Base-by-base conservation (phyloP, 2,888 invertebrate genomes). In the Myopa testacea region DNA sequence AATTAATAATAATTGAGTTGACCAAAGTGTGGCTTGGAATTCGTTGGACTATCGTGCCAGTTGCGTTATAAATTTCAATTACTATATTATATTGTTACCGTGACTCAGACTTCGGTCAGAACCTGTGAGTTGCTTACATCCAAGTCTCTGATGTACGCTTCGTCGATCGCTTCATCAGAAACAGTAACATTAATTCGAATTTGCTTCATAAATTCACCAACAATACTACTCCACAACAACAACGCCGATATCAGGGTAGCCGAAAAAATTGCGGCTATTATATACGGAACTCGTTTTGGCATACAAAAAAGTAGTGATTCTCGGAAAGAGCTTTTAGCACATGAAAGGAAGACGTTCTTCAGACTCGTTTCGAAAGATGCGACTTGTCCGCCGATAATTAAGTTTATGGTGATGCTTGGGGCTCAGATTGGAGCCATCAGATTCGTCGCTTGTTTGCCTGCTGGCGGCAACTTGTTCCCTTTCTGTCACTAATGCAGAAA, bases 181-280 rank as follows among this genome's bases (percentile, higher is more conserved):
- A 82, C 85, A 84, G 82, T 85, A 87, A 85, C 84, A 87, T 84
- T 81, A 85, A 82, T 87, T 84, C 82, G 84, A 84, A 84, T 86
- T 83, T 82, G 81, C 82, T 82, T 82, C 85, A 86, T 87, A 86
- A 87, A 87, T 84, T 85, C 81, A 80, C 75, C 78, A 72, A 60
- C 78, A 86, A 85, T 86, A 77, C 74, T 73, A 26, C 45, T 74
- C 82, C 12, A 26, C 55, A 67, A 75, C 75, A 67, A 45, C 45
- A 63, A 63, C 40, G 19, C 14, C 38, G 26, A 52, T 34, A 70
- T 37, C 34, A 26, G 26, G 26, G 63, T 34, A 37, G 19, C 37
- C 26, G 63, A 37, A 50, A 50, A 14, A 50, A 50, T 50, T 50
- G 50, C 14, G 50, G 8, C 10, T 10, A 50, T 50, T 50, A 14